Base-by-base conservation (phyloP, 2,888 invertebrate species). In the Microdon myrmicae region DNA sequence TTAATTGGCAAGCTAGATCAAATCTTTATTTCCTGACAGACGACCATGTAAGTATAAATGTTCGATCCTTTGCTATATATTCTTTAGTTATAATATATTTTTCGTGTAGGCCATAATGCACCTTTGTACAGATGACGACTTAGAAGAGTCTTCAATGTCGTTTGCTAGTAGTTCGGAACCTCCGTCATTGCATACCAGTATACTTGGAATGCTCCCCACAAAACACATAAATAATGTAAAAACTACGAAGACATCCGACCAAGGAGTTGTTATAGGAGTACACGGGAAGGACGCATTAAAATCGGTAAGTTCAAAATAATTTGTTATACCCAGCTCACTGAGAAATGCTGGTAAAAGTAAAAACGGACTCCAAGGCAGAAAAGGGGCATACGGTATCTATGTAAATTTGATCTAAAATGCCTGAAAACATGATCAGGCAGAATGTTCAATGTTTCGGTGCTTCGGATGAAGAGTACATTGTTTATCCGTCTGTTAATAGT, bases 11-110 rank as follows among this genome's bases (percentile, higher is more conserved):
- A 71, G 80, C 83, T 59, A 81, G 83, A 51, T 85, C 87, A 0
- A 84, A 84, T 55, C 76, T 88, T 7, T 86, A 82, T 71, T 85
- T 87, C 71, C 79, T 88, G 37, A 84, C 84, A 70, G 80, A 83
- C 1, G 79, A 84, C 67, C 86, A 85, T 77, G 86, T 86, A 74
- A 70, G 75, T 71, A 14, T 17, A 10, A 49, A 14, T 16, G 17
- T 34, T 2, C 4, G 7, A 5, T 9, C 1, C 19, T 67, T 39
- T 29, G 17, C 51, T 14, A 26, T 14, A 35, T 17, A 29, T 16
- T 38, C 25, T 47, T 34, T 3, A 16, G 12, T 34, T 20, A n/a
- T n/a, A 20, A 41, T 14, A 19, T 12, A 29, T 35, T 39, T 51
- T 14, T 56, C 48, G 68, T 68, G 1, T 56, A 83, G 82, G 83